Evolutionary conservation across 2,113 vertebrate genomes (phyloP), one percentile per base, ranked within the genome.

Genomic region (Rhabdornis inornatus): DNA sequence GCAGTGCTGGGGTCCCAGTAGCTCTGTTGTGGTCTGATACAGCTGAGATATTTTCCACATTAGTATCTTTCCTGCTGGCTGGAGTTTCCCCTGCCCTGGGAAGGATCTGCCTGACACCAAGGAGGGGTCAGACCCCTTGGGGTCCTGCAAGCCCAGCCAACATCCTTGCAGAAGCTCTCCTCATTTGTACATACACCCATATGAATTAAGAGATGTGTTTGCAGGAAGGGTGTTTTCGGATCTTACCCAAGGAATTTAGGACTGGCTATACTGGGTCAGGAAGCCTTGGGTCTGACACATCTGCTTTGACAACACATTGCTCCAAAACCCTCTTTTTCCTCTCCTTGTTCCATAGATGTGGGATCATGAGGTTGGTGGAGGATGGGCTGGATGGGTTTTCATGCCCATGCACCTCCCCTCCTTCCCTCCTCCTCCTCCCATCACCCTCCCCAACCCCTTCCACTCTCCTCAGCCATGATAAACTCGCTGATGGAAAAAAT

Each of bases 401-500:
- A 22, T 79, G 17, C 33, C 50, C 11, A 3, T 47, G 14, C 4
- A 19, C 33, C 45, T 92, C 56, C 50, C 10, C 47, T 90, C 37
- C 50, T 72, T 79, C 37, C 42, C 75, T 33, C 6, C 30, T 65
- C 50, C 49, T 39, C 35, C 64, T n/a, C 17, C 23, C 55, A 59
- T 50, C 53, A 27, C 39, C 16, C 19, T 90, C 20, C 60, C 57
- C 80, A 92, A 6, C 11, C 69, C 74, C 55, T 79, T 95, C 66
- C 42, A 76, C 74, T 95, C 82, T 82, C 68, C 87, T 89, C 82
- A 63, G 82, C 57, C 27, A 9, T 0, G 82, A 95, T 94, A 92
- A 95, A 65, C 72, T 85, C 4, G 0, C n/a, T 1, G 7, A 90
- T 87, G 96, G 97, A 93, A 96, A 96, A 96, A 95, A 94, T 82